phyloP scores from a whole-genome alignment of 2,113 vertebrate genomes.

The Oxyura jamaicensis region DNA sequence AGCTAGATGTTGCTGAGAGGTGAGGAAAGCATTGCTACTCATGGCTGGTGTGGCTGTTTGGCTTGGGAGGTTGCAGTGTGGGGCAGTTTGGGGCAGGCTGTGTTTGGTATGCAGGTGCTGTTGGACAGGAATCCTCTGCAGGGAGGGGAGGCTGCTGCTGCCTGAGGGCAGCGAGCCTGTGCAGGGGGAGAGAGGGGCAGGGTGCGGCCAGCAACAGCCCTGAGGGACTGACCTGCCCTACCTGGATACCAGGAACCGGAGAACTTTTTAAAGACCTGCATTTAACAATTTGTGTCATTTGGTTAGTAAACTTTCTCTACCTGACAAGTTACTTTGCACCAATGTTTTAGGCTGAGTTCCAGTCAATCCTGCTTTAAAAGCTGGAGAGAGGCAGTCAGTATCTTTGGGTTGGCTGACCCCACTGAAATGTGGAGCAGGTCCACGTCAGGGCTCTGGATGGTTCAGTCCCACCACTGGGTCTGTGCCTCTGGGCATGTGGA shows the following conservation, averaged over 20 bases:
- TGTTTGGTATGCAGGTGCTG: not conserved
- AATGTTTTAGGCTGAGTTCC: not conserved
- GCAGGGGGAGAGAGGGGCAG: not conserved
- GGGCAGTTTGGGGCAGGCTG: not conserved
- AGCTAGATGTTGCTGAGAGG: not conserved
- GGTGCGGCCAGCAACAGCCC: not conserved
- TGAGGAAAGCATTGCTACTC: not conserved
- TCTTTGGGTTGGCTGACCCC: not conserved
- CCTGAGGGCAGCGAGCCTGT: fast-evolving
- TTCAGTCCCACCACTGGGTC: not conserved
- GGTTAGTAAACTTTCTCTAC: not conserved
- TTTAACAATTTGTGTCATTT: not conserved
- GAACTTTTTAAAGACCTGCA: not conserved
- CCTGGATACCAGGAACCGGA: not conserved
- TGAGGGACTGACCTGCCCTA: not conserved
- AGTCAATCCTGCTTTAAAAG: not conserved
- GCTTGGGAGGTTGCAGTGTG: not conserved
- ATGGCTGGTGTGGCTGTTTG: not conserved
- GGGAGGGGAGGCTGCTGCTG: not conserved
- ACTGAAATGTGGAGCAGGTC: not conserved
- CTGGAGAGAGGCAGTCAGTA: not conserved
- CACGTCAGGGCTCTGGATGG: not conserved
- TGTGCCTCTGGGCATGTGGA: not conserved
- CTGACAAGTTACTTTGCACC: not conserved
- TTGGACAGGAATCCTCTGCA: not conserved